phyloP scores from a whole-genome alignment of 2,797 vertebrate species.

The Otolemur crassicaudatus region DNA sequence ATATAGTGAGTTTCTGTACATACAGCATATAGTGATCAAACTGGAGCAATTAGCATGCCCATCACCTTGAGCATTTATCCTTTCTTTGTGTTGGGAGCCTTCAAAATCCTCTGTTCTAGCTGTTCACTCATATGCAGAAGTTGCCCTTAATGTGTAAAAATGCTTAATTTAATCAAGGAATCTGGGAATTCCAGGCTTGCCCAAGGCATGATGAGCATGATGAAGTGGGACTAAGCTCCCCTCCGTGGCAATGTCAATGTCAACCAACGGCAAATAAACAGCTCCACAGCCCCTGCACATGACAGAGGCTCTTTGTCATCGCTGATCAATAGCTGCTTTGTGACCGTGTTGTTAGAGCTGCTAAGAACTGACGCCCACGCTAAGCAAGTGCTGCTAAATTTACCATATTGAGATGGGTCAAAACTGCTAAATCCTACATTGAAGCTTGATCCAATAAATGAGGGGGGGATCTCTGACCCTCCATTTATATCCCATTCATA shows the following conservation, averaged over 20 bases:
- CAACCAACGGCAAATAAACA: neutral
- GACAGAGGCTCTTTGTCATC: constrained; percentile 65
- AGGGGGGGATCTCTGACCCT: neutral
- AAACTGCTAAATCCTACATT: neutral
- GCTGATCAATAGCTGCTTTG: constrained; percentile 45
- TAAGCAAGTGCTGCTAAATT: neutral
- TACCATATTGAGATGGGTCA: accelerated
- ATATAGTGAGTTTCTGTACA: neutral
- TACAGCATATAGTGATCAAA: neutral
- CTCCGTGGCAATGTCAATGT: neutral
- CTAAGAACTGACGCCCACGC: neutral
- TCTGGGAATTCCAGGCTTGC: constrained; percentile 1
- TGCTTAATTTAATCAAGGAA: neutral
- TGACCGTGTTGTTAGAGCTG: neutral
- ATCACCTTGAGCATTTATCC: neutral
- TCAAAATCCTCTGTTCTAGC: neutral
- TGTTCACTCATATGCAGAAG: neutral
- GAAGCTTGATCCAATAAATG: neutral
- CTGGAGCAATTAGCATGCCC: neutral
- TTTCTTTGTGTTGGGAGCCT: neutral
- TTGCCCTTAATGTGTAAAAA: neutral
- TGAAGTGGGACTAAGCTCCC: neutral
- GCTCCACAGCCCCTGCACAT: neutral
- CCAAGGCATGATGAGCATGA: neutral
- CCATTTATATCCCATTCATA: neutral